phyloP scores from a whole-genome alignment of 2,888 invertebrate species.

The Malthinus seriepunctatus region DNA sequence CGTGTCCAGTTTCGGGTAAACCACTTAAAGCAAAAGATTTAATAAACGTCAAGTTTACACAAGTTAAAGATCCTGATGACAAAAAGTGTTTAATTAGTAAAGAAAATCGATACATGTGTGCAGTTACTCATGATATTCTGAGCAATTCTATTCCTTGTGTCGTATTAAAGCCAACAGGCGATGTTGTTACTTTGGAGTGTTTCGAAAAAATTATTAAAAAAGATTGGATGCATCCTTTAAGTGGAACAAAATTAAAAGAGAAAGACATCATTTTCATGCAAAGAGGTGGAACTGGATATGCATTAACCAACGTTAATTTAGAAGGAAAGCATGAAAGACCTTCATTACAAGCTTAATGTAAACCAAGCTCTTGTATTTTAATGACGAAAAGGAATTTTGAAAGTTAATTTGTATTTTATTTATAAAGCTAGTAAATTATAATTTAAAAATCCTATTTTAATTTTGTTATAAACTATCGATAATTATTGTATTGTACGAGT shows the following conservation, averaged over 20 bases:
- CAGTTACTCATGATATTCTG: slow-evolving; percentile 94
- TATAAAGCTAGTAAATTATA: too few species aligned
- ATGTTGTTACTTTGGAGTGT: slow-evolving; percentile 95
- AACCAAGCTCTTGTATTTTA: too few species aligned
- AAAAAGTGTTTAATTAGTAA: slow-evolving; percentile 86
- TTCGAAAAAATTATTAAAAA: slow-evolving; percentile 95
- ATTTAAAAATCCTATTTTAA: too few species aligned
- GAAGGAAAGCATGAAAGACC: slow-evolving; percentile 83
- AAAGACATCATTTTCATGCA: slow-evolving; percentile 92
- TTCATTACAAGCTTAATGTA: slow-evolving; percentile 74
- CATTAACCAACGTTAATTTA: slow-evolving; percentile 81
- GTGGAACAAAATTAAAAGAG: slow-evolving; percentile 79
- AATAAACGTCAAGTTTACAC: slow-evolving; percentile 89
- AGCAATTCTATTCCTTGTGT: slow-evolving; percentile 95
- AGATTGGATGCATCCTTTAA: slow-evolving; percentile 95
- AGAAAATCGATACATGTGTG: slow-evolving; percentile 95
- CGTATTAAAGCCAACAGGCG: slow-evolving; percentile 86
- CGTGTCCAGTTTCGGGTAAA: slow-evolving; percentile 83
- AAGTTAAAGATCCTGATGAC: slow-evolving; percentile 84
- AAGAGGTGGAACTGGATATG: slow-evolving; percentile 94
- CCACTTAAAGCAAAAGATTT: slow-evolving; percentile 91
- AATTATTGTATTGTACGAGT: too few species aligned
- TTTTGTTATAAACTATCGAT: too few species aligned
- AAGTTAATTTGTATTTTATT: too few species aligned
- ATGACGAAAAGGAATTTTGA: too few species aligned